Percentiles rank a stretch among this genome's conserved stretches.
phyloP scores from a whole-genome alignment of 2,888 invertebrate species.

The Schizaphis graminum region DNA sequence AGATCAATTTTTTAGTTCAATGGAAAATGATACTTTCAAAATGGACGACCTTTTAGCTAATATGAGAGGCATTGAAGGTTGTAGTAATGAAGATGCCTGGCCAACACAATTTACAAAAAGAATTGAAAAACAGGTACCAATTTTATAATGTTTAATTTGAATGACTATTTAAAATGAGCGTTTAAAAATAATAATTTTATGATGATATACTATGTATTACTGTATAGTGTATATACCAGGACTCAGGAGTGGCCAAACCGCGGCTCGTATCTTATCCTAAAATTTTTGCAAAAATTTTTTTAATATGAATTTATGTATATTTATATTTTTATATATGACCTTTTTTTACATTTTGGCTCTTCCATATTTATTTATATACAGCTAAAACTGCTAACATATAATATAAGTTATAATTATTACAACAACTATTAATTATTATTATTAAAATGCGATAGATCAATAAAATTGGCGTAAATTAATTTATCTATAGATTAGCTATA shows the following conservation, averaged over 20 bases:
- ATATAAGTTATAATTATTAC: background rate
- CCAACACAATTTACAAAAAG: slow-evolving; percentile 12
- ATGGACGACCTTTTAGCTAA: slow-evolving; percentile 90
- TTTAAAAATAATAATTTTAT: no score
- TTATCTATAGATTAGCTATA: background rate
- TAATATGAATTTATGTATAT: no score
- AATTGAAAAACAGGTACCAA: slow-evolving; percentile 35
- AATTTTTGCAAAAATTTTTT: no score
- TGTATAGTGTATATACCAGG: no score
- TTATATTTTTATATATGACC: no score
- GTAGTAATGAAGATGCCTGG: slow-evolving; percentile 43
- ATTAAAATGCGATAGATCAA: background rate
- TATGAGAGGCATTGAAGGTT: slow-evolving; percentile 81
- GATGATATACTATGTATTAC: no score
- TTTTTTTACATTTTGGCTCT: no score
- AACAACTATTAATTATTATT: background rate
- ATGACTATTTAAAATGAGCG: background rate
- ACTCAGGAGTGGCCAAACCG: no score
- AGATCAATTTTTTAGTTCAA: slow-evolving; percentile 80
- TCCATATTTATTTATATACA: background rate
- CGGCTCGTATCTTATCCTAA: no score
- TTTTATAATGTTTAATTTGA: background rate
- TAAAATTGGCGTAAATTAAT: background rate
- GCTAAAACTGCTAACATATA: background rate
- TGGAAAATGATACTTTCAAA: slow-evolving; percentile 81